Conservation (phyloP, 2,113 vertebrate species). For the Formicarius rufipectus region DNA sequence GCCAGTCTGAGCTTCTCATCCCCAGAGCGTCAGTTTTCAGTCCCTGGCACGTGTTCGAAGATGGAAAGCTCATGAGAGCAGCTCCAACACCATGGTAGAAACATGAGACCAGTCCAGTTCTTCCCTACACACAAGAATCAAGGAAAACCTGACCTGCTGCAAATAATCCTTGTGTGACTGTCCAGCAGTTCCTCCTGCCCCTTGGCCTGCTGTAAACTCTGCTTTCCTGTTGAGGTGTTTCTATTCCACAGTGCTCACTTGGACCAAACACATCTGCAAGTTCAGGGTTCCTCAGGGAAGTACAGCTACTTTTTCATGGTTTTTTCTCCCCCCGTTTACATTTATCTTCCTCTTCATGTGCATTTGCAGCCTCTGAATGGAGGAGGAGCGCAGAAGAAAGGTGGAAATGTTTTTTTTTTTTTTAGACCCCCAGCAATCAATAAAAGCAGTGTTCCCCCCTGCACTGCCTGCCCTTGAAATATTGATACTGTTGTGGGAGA, state of each 20-base stretch:
- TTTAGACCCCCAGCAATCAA: background rate
- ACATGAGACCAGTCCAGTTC: background rate
- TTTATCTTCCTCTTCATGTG: background rate
- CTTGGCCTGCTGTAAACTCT: background rate
- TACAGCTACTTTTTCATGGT: background rate
- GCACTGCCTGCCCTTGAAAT: constrained; percentile 39
- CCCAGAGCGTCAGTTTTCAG: too few relatives aligned
- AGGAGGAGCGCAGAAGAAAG: background rate
- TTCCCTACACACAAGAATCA: background rate
- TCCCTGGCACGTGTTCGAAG: too few relatives aligned
- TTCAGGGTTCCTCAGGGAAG: background rate
- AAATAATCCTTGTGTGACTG: background rate
- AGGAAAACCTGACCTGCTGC: background rate
- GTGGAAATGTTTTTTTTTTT: background rate
- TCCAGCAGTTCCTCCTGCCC: background rate
- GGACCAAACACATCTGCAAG: background rate
- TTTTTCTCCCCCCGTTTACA: background rate
- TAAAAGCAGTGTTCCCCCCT: constrained; percentile 7
- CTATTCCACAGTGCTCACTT: background rate
- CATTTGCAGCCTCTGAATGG: background rate
- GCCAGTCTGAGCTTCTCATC: too few relatives aligned
- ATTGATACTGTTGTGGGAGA: background rate
- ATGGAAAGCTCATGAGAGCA: too few relatives aligned
- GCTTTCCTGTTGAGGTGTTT: background rate
- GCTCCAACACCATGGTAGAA: too few relatives aligned